phyloP scores from a whole-genome alignment of 2,888 invertebrate genomes.

The Phalangium opilio region DNA sequence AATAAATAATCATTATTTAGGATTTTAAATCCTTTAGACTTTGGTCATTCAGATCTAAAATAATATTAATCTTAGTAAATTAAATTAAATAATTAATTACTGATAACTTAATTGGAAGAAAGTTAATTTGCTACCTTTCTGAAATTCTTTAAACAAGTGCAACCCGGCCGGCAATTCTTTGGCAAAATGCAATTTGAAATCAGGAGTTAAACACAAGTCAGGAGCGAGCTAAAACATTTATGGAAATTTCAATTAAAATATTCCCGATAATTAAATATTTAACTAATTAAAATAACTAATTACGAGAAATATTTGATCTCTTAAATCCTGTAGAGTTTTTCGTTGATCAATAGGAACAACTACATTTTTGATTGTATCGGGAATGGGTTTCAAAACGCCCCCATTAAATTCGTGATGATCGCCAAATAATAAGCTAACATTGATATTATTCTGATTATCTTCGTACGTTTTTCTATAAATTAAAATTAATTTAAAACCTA shows the following conservation, averaged over 20 bases:
- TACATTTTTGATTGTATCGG: conserved; percentile 16
- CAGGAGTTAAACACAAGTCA: conserved; percentile 8
- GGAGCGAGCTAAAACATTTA: conserved; percentile 10
- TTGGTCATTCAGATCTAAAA: conserved; percentile 11
- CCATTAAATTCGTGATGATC: conserved; percentile 23
- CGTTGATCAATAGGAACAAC: conserved; percentile 26
- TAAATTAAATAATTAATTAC: too few species aligned
- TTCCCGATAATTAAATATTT: too few species aligned
- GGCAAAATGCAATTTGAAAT: conserved; percentile 10
- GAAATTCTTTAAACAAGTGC: conserved; percentile 14
- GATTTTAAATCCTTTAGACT: conserved; percentile 13
- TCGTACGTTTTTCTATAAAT: conserved; percentile 26
- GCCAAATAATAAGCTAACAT: conserved; percentile 26
- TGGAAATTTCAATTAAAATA: too few species aligned
- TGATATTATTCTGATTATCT: conserved; percentile 24
- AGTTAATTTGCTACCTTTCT: not conserved
- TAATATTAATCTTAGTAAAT: too few species aligned
- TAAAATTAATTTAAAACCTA: too few species aligned
- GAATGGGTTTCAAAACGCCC: conserved; percentile 25
- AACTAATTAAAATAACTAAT: not conserved
- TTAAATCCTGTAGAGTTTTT: conserved; percentile 24
- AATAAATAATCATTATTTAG: conserved; percentile 14
- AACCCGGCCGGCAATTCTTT: conserved; percentile 16
- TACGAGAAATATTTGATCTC: conserved; percentile 24
- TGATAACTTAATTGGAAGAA: conserved; percentile 5